These are phyloP conservation scores for Dipus sagitta DNA, from an alignment of 2,797 vertebrate genomes.

Conservation along the genomic window DNA sequence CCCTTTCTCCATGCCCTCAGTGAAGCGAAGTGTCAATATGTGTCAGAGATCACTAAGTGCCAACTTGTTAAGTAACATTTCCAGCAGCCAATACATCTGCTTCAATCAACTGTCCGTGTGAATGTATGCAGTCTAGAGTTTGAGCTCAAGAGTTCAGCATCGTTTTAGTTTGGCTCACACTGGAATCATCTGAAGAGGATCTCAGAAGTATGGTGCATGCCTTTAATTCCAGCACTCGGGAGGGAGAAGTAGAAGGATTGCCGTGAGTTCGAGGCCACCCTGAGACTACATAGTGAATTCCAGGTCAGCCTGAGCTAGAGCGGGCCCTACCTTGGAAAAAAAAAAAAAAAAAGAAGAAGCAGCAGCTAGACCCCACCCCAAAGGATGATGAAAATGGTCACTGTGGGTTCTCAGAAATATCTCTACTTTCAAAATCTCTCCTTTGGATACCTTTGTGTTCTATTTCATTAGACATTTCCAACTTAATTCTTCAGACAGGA, in stretches of 20 bases:
- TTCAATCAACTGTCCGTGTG: neutral
- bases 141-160: neutral
- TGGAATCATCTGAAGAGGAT: neutral
- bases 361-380: neutral
- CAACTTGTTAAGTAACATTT: slow-evolving; percentile 10
- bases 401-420: neutral
- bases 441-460: neutral
- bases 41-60: neutral
- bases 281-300: too few relatives aligned
- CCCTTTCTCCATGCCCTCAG: neutral
- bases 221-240: too few relatives aligned
- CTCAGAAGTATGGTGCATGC: neutral
- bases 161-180: neutral
- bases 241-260: too few relatives aligned
- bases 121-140: neutral
- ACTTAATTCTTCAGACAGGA: neutral
- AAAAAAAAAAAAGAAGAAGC: too few relatives aligned
- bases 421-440: slow-evolving; percentile 35
- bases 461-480: neutral
- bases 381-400: neutral
- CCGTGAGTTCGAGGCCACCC: too few relatives aligned
- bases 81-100: neutral
- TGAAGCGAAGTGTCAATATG: neutral
- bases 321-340: too few relatives aligned
- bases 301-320: too few relatives aligned